These are phyloP conservation scores for Thalassoma bifasciatum DNA, from an alignment of 2,113 vertebrate species.

Conservation along the genomic window DNA sequence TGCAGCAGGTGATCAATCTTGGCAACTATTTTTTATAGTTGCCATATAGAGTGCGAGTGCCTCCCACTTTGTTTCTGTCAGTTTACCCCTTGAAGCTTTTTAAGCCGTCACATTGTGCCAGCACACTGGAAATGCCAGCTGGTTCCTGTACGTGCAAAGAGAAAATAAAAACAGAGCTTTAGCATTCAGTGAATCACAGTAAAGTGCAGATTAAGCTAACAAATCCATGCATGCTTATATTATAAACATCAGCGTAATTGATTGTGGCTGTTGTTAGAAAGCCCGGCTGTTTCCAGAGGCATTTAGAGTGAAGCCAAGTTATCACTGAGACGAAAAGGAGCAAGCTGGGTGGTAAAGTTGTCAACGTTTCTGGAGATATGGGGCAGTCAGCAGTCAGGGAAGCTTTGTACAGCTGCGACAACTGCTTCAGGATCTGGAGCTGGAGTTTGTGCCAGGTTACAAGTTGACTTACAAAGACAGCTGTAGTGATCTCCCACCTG, in stretches of 20 bases:
- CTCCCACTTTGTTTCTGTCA: background rate
- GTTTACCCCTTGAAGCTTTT: background rate
- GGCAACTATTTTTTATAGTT: background rate
- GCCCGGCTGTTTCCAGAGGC: background rate
- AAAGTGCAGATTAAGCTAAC: background rate
- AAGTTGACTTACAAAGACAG: slow-evolving; percentile 29
- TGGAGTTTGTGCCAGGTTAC: slow-evolving; percentile 13
- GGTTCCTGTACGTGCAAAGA: background rate
- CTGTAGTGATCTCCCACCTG: slow-evolving; percentile 28
- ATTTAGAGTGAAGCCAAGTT: background rate
- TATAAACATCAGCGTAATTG: background rate
- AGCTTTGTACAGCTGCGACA: slow-evolving; percentile 10
- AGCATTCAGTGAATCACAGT: background rate
- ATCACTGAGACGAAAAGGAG: background rate
- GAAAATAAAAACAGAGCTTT: too few species aligned
- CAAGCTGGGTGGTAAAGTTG: slow-evolving; percentile 1
- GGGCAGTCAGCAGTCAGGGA: slow-evolving; percentile 7
- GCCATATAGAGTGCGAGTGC: background rate
- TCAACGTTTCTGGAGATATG: background rate
- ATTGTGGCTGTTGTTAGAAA: background rate
- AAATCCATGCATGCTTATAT: background rate
- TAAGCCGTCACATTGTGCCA: background rate
- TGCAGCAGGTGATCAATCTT: slow-evolving; percentile 10
- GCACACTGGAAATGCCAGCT: background rate
- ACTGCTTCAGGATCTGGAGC: slow-evolving; percentile 8